Evolutionary conservation across 2,113 vertebrate genomes (phyloP).

Genomic region (Elgaria multicarinata): DNA sequence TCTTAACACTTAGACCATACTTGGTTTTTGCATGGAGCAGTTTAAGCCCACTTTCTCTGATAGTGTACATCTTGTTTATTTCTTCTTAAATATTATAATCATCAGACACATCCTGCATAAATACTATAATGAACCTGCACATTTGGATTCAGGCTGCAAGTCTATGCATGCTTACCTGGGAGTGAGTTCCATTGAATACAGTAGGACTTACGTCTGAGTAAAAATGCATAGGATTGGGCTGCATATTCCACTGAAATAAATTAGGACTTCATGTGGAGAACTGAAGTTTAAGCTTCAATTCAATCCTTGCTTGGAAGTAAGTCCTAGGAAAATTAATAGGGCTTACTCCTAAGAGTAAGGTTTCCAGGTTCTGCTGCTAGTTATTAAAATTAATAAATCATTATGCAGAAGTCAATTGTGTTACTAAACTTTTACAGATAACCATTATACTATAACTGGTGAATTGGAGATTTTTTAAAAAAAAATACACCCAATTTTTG

Average conservation of each 20-base stretch:
- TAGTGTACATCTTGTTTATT: not conserved
- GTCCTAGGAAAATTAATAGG: not conserved
- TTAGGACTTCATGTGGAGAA: not conserved
- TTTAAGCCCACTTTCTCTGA: constrained; percentile 43
- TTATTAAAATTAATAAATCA: constrained; percentile 32
- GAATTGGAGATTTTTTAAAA: constrained; percentile 22
- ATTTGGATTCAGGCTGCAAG: not conserved
- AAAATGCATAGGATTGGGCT: not conserved
- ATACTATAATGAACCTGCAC: not conserved
- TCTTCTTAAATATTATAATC: not conserved
- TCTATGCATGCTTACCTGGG: not conserved
- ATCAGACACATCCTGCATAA: not conserved
- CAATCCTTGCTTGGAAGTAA: not conserved
- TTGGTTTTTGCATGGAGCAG: not conserved
- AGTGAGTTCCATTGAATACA: not conserved
- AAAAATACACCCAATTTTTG: not conserved
- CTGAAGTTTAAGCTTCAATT: not conserved
- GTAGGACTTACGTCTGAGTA: not conserved
- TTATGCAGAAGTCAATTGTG: not conserved
- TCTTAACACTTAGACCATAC: constrained; percentile 41
- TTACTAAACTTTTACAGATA: not conserved
- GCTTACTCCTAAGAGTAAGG: not conserved
- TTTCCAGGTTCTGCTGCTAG: not conserved
- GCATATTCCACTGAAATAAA: not conserved
- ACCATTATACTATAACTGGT: constrained; percentile 23